Conservation (phyloP, 1,140 invertebrate species). For the Sarcophaga bullata region DNA sequence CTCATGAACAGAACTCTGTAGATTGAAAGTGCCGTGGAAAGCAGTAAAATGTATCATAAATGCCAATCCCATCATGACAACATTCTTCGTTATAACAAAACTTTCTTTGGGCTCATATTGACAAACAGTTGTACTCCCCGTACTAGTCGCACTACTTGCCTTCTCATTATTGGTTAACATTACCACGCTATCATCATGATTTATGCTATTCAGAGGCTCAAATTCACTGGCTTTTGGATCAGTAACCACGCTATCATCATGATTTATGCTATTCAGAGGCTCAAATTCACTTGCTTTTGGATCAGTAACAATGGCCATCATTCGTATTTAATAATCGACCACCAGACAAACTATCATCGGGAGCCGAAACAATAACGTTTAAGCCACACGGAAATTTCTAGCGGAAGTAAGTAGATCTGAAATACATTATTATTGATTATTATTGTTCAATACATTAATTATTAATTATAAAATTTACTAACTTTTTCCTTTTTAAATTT, state of each 20-base stretch:
- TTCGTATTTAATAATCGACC: neutral
- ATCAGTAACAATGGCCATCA: neutral
- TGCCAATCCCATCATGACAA: slow-evolving; percentile 83
- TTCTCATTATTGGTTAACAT: neutral
- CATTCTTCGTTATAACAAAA: slow-evolving; percentile 83
- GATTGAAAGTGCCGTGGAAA: slow-evolving; percentile 88
- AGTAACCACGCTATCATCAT: neutral
- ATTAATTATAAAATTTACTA: too few species aligned
- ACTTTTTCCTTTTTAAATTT: too few species aligned
- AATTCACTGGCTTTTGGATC: slow-evolving; percentile 17
- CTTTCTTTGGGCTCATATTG: slow-evolving; percentile 57
- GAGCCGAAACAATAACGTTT: too few species aligned
- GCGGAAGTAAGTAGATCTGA: neutral
- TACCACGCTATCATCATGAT: neutral
- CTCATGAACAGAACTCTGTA: slow-evolving; percentile 90
- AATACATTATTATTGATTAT: neutral
- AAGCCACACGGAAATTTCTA: too few species aligned
- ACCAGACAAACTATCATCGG: neutral
- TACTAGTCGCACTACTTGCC: neutral
- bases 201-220: neutral
- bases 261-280: neutral
- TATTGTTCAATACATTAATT: too few species aligned
- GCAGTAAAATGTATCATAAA: slow-evolving; percentile 95
- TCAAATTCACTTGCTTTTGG: neutral
- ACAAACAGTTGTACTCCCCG: slow-evolving; percentile 16